phyloP scores from a whole-genome alignment of 2,797 vertebrate genomes.

The Philypnodon macrostomus region DNA sequence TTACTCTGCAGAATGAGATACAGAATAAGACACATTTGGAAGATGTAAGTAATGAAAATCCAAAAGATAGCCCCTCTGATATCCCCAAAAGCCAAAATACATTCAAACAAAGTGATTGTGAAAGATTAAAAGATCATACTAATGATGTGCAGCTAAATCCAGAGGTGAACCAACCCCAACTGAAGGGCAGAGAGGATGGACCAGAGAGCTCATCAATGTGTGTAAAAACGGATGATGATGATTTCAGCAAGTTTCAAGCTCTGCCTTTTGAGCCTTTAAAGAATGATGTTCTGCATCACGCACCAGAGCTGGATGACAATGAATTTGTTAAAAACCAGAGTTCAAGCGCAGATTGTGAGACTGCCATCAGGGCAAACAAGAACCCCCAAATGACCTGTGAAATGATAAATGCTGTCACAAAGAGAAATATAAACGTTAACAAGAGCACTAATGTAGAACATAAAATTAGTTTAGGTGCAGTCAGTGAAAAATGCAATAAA shows the following conservation, averaged over 20 bases:
- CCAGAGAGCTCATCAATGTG: background rate
- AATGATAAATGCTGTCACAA: background rate
- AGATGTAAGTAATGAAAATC: background rate
- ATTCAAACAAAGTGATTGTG: background rate
- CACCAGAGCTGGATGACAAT: slow-evolving; percentile 14
- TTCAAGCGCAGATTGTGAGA: slow-evolving; percentile 1
- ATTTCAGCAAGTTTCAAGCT: slow-evolving; percentile 2
- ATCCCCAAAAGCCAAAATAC: background rate
- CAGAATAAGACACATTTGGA: background rate
- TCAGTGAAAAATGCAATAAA: slow-evolving; percentile 9
- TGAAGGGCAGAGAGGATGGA: background rate
- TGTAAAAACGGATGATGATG: too few species aligned
- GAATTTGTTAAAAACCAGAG: slow-evolving; percentile 5
- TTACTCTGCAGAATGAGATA: background rate
- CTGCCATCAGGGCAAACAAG: slow-evolving; percentile 1
- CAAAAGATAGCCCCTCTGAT: background rate
- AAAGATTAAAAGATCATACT: background rate
- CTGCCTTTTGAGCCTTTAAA: slow-evolving; percentile 37
- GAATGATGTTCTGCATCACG: slow-evolving; percentile 9
- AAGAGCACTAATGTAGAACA: slow-evolving; percentile 17
- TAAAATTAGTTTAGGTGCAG: background rate
- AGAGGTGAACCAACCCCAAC: background rate
- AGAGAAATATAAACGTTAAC: slow-evolving; percentile 4
- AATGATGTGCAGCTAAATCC: background rate
- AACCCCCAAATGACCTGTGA: slow-evolving; percentile 18